A percentile compares a stretch with the other conserved stretches of the same genome.
Evolutionary conservation across 64 coral and sea anemone species (phyloP).

Genomic region (Acropora yongei): DNA sequence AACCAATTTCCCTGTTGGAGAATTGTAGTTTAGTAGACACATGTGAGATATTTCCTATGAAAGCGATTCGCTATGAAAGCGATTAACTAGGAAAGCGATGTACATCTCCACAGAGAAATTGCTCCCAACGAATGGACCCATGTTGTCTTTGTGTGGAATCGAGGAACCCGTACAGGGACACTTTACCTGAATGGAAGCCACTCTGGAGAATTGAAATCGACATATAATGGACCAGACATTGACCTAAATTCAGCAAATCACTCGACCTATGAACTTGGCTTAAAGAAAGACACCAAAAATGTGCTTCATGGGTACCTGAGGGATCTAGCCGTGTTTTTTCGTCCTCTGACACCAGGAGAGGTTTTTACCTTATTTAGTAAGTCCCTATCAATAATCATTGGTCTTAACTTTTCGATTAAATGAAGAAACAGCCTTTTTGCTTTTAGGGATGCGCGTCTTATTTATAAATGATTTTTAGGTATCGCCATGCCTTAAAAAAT

Average conservation of each 20-base stretch:
- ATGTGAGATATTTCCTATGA: too few species aligned
- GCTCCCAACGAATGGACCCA: slow-evolving; percentile 17
- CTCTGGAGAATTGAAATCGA: background rate
- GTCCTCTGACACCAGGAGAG: slow-evolving; percentile 24
- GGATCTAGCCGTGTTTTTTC: slow-evolving; percentile 63
- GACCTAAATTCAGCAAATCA: slow-evolving; percentile 65
- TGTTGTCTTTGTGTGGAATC: slow-evolving; percentile 44
- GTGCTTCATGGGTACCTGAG: slow-evolving; percentile 67
- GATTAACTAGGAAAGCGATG: too few species aligned
- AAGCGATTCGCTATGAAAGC: too few species aligned
- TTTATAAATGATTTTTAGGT: too few species aligned
- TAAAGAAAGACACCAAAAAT: slow-evolving; percentile 71
- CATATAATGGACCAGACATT: background rate
- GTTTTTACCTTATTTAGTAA: slow-evolving; percentile 53
- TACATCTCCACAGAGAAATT: background rate
- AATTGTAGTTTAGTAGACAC: too few species aligned
- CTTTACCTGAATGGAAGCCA: slow-evolving; percentile 6
- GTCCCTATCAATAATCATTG: background rate
- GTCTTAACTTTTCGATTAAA: too few species aligned
- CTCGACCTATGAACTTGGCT: slow-evolving; percentile 69
- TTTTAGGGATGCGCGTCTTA: too few species aligned
- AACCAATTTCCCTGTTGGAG: too few species aligned
- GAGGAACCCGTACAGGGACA: background rate
- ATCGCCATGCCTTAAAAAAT: too few species aligned
- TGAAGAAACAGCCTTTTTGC: too few species aligned